phyloP scores from a whole-genome alignment of 1,140 invertebrate genomes.

The Arion vulgaris region DNA sequence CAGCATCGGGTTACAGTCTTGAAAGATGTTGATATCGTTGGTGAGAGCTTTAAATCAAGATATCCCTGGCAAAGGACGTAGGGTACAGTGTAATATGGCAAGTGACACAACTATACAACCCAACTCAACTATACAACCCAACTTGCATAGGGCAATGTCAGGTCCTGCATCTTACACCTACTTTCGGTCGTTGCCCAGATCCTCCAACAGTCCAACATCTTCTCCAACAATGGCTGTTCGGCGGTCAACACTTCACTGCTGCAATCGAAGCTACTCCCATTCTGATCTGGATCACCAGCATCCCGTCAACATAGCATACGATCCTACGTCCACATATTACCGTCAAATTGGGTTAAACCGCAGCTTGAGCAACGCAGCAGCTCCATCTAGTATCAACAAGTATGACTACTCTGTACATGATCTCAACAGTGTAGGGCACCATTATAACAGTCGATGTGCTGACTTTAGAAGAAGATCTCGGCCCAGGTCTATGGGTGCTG shows the following conservation, averaged over 20 bases:
- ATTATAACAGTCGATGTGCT: not conserved
- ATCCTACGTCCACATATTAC: no score
- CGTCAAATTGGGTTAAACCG: no score
- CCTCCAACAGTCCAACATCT: constrained; percentile 26
- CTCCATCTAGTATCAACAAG: no score
- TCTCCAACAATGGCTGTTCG: not conserved
- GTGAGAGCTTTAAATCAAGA: constrained; percentile 61
- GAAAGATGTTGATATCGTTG: constrained; percentile 65
- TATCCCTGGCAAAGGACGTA: constrained; percentile 71
- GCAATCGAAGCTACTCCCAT: not conserved
- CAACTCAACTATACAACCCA: not conserved
- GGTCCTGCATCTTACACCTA: constrained; percentile 23
- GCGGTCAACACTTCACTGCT: not conserved
- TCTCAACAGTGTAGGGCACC: no score
- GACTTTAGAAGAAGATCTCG: constrained; percentile 35
- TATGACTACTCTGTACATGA: no score
- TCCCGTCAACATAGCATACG: no score
- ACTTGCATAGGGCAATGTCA: constrained; percentile 18
- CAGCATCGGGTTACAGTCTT: constrained; percentile 7
- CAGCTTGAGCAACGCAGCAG: no score
- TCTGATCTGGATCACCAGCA: constrained; percentile 28
- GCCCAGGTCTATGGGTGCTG: constrained; percentile 39
- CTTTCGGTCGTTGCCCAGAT: constrained; percentile 7
- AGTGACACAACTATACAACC: no score
- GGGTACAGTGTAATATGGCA: constrained; percentile 64